Evolutionary conservation across 2,888 invertebrate genomes (phyloP), one percentile per base, ranked within the genome.

Genomic region (Dorcus hopei): DNA sequence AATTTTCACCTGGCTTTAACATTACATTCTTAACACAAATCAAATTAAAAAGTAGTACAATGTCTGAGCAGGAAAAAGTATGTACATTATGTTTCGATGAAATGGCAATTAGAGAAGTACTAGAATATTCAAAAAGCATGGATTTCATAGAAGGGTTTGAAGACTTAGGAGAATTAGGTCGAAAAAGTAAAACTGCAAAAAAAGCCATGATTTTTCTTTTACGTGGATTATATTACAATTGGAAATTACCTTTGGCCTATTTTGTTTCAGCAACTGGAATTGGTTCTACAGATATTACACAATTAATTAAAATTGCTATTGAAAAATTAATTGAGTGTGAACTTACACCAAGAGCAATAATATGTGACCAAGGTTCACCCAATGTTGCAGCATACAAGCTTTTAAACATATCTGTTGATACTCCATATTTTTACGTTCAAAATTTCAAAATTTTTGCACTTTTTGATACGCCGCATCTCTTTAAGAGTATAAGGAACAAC

Each of bases 61-160:
- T 19, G 3, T 19, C 19, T 3, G 3, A 19, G 3, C 19, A 19
- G 3, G 19, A 19, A 19, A 19, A 3, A 19, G 19, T 19, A 3
- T 19, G 19, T 3, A 19, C 3, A 2, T 3, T 19, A 3, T 19
- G 2, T 19, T 19, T 19, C 1, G 19, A 19, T 19, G 19, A 19
- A 19, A 19, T 19, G 19, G 19, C 19, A 3, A 19, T 19, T 3
- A 19, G 19, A 19, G 19, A 19, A 19, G 19, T 2, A 19, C 3
- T 19, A 3, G 56, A 57, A 38, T 59, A 56, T 43, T 43, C 41
- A 3, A 56, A 56, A 38, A 2, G 16, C n/a, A 43, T 57, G 9
- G 57, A 60, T 45, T 38, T 60, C 23, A 57, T 60, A n/a, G 54
- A 60, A 53, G 53, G 60, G n/a, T 60, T 50, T 45, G 60, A 60